A percentile compares a stretch with the other conserved stretches of the same genome.
Evolutionary conservation across 1,140 invertebrate genomes (phyloP).

Genomic region (Drosophila lacertosa): DNA sequence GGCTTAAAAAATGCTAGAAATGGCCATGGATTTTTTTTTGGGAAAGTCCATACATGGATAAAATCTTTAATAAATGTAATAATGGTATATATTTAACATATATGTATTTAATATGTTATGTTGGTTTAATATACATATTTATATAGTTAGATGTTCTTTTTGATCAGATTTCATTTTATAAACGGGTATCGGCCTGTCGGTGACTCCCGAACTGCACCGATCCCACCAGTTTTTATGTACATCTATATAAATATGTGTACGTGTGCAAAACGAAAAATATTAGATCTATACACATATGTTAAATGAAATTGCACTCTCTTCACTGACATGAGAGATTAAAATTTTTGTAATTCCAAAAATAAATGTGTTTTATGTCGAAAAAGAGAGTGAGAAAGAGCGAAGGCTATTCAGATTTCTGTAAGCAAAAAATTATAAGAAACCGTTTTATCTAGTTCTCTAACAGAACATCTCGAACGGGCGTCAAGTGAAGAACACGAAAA

Average conservation of each 20-base stretch:
- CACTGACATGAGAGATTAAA: conserved; percentile 57
- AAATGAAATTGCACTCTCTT: conserved; percentile 64
- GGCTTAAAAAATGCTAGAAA: no score
- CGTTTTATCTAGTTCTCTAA: conserved; percentile 52
- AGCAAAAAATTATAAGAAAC: conserved; percentile 75
- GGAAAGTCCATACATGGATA: no score
- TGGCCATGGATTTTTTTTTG: no score
- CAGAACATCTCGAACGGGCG: conserved; percentile 84
- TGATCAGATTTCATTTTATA: no score
- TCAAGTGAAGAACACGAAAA: conserved; percentile 80
- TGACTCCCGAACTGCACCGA: no score
- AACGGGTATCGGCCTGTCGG: no score
- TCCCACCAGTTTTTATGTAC: not conserved
- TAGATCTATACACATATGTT: conserved; percentile 27
- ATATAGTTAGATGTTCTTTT: no score
- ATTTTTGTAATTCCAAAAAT: conserved; percentile 84
- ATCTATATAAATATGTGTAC: conserved; percentile 31
- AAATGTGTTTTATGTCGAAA: conserved; percentile 65
- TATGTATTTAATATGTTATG: no score
- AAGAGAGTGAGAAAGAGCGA: conserved; percentile 40
- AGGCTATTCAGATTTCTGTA: conserved; percentile 61
- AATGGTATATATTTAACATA: no score
- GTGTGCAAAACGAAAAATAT: conserved; percentile 19
- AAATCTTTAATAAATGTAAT: no score
- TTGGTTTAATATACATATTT: no score